Evolutionary conservation across 2,888 invertebrate species (phyloP).

Genomic region (Apotomis capreana): DNA sequence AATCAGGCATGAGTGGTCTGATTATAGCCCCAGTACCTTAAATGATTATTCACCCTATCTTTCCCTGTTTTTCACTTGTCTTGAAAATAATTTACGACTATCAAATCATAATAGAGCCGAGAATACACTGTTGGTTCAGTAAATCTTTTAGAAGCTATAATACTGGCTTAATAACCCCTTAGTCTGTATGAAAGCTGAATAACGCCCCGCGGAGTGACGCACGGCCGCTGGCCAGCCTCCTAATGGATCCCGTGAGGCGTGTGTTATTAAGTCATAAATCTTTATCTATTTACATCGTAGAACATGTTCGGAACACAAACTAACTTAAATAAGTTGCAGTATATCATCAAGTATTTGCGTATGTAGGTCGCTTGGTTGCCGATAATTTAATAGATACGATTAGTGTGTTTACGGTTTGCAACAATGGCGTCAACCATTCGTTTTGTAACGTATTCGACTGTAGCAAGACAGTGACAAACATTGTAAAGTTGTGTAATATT

Average conservation of each 20-base stretch:
- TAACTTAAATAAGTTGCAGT: constrained; percentile 22
- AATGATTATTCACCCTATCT: no score
- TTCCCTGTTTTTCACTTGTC: no score
- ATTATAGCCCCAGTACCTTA: no score
- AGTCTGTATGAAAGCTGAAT: constrained; percentile 52
- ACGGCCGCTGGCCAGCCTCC: constrained; percentile 53
- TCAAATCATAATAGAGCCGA: not conserved
- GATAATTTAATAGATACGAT: not conserved
- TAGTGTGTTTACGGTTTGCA: not conserved
- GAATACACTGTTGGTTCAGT: not conserved
- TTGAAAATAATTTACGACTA: not conserved
- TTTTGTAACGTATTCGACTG: constrained; percentile 6
- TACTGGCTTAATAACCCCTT: constrained; percentile 53
- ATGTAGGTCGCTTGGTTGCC: constrained; percentile 4
- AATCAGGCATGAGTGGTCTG: no score
- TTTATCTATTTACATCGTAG: constrained; percentile 50
- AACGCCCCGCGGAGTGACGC: constrained; percentile 48
- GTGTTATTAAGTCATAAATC: constrained; percentile 65
- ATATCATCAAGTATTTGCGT: constrained; percentile 6
- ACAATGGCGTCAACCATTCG: not conserved
- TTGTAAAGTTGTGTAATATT: no score
- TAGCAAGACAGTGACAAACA: not conserved
- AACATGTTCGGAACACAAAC: constrained; percentile 39
- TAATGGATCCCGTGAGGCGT: constrained; percentile 55
- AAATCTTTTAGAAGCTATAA: constrained; percentile 28